Percentiles rank a stretch among this genome's conserved stretches.
phyloP scores from a whole-genome alignment of 2,797 vertebrate species.

The Erpetoichthys calabaricus region DNA sequence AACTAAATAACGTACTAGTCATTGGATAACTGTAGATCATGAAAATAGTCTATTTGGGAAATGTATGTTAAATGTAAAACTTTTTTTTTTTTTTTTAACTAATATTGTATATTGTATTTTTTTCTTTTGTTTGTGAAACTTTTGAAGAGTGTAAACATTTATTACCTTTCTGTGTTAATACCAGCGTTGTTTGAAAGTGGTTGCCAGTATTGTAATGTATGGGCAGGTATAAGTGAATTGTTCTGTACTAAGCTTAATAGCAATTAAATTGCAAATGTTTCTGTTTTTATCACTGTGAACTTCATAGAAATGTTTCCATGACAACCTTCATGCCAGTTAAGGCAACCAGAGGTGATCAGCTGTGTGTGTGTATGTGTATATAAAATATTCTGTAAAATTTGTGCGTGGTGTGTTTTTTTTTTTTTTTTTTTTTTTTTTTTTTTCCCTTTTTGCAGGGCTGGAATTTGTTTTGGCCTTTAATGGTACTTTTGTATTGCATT shows the following conservation, averaged over 20 bases:
- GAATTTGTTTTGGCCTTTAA: constrained; percentile 97
- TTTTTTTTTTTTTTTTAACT: background rate
- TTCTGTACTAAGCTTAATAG: constrained; percentile 68
- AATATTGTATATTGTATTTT: too few species aligned
- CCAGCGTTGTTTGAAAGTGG: constrained; percentile 23
- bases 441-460: constrained; percentile 62
- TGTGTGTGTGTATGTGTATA: constrained; percentile 21
- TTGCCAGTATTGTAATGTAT: constrained; percentile 40
- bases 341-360: constrained; percentile 93
- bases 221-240: constrained; percentile 55
- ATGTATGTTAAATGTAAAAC: background rate
- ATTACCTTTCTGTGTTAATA: too few species aligned
- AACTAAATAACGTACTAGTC: too few species aligned
- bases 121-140: background rate
- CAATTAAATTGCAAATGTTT: constrained; percentile 81
- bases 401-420: too few species aligned
- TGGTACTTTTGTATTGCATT: constrained; percentile 79
- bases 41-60: background rate
- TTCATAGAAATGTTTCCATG: constrained; percentile 91
- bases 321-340: constrained; percentile 94
- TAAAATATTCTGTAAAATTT: too few species aligned
- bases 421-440: constrained; percentile 45
- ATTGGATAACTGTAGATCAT: too few species aligned
- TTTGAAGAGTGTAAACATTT: too few species aligned
- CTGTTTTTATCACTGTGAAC: constrained; percentile 78